Evolutionary conservation across 92 coral and sea anemone genomes (phyloP), one percentile per base, ranked within the genome.

Genomic region (Plumapathes pennacea): DNA sequence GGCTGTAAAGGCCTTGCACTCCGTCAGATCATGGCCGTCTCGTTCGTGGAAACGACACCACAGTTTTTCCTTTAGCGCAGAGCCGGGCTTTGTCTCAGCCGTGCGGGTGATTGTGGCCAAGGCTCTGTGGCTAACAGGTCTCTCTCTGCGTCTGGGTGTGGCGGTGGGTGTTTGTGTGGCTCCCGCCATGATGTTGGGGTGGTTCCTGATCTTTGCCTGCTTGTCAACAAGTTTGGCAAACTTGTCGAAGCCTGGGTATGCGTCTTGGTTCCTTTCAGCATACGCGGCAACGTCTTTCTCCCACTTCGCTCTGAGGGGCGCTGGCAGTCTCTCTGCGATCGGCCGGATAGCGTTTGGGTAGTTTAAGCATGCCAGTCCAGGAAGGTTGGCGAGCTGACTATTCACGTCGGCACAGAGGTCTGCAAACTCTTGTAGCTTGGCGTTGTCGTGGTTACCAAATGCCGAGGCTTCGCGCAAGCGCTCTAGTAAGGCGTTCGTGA

Each of bases 321-420:
- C 36, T 5, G 82, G 87, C 4, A 64, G 42, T 37, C 53, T 80
- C 34, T 51, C 56, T 4, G 38, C 21, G 21, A 80, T 65, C 2
- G 86, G 86, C 32, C 57, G 81, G 5, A 80, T 49, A 10, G 53
- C 55, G 54, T 38, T 79, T 7, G 80, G 74, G 23, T 46, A 72
- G 37, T 55, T 72, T 6, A 72, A 62, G 39, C 81, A 80, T 38
- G 47, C 32, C 12, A 80, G 74, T 11, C 81, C 86, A 2, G 76
- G 63, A 20, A 80, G 70, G 10, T 61, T 37, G 2, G 44, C 20
- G 25, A 62, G 25, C 47, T 80, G 86, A 46, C 73, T 62, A 14
- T 72, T 56, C 3, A 72, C 59, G 32, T 80, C 86, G 6, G 49
- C 69, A 21, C 86, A 79, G 22, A 79, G 61, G 50, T 78, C 85